Evolutionary conservation across 2,113 vertebrate species (phyloP).

Genomic region (Thamnaconus septentrionalis): DNA sequence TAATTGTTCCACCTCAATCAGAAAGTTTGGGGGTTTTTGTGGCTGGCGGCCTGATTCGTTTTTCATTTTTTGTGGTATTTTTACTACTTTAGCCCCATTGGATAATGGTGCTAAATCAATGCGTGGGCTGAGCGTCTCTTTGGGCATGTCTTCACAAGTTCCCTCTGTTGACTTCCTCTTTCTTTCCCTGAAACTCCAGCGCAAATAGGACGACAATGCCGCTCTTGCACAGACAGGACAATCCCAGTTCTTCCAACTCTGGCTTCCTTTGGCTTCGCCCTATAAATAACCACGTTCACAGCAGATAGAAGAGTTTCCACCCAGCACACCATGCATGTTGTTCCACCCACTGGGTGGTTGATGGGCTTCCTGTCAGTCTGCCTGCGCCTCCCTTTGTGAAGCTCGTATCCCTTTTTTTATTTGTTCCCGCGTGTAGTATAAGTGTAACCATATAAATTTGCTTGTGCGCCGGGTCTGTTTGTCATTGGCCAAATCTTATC

Average conservation of each 20-base stretch:
- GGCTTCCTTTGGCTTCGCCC: conserved; percentile 53
- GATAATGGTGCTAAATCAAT: too few species aligned
- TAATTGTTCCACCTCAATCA: conserved; percentile 10
- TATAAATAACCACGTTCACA: conserved; percentile 53
- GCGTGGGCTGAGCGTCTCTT: background rate
- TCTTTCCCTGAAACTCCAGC: conserved; percentile 20
- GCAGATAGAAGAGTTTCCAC: conserved; percentile 47
- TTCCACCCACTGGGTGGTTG: conserved; percentile 27
- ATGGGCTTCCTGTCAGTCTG: conserved; percentile 24
- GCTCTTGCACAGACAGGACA: conserved; percentile 19
- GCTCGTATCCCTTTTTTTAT: conserved; percentile 14
- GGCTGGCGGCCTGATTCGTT: background rate
- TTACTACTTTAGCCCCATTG: conserved; percentile 1
- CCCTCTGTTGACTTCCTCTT: background rate
- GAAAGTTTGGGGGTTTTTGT: conserved; percentile 14
- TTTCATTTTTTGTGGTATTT: background rate
- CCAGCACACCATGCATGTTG: conserved; percentile 45
- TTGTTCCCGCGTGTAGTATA: background rate
- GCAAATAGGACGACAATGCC: conserved; percentile 3
- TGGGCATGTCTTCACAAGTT: conserved; percentile 13
- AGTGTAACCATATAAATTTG: background rate
- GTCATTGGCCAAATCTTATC: conserved; percentile 57
- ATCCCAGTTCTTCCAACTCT: conserved; percentile 30
- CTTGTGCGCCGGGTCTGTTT: conserved; percentile 51
- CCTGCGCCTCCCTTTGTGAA: conserved; percentile 9